phyloP scores from a whole-genome alignment of 2,888 invertebrate species.

The Dusona sp. region DNA sequence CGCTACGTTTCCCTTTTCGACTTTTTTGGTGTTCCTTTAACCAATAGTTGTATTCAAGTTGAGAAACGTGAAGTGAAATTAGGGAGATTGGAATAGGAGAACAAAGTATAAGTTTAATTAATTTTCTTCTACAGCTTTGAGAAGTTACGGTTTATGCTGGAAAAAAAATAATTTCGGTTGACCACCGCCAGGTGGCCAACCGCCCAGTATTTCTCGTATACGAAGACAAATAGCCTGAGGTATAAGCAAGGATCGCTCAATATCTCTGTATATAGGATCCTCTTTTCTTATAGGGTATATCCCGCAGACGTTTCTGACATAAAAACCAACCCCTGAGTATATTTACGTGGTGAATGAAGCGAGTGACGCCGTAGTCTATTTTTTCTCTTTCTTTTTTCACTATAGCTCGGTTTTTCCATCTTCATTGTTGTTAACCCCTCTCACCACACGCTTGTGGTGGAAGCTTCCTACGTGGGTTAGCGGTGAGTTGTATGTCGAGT shows the following conservation, averaged over 20 bases:
- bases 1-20: background rate
- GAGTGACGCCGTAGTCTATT: constrained; percentile 31
- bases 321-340: background rate
- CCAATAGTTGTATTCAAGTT: background rate
- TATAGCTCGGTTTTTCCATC: constrained; percentile 37
- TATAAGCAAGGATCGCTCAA: background rate
- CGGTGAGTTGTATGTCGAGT: constrained; percentile 25
- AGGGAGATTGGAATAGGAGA: background rate
- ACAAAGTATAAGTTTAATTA: background rate
- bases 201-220: background rate
- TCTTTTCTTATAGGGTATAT: background rate
- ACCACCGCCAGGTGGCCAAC: constrained; percentile 11
- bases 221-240: too few species aligned
- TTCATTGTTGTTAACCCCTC: constrained; percentile 51
- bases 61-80: background rate
- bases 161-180: background rate
- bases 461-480: constrained; percentile 68
- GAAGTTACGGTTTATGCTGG: background rate
- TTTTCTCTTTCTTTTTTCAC: constrained; percentile 4
- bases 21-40: constrained; percentile 13
- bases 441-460: background rate
- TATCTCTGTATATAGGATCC: background rate
- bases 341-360: constrained; percentile 40
- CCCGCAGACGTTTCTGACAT: background rate
- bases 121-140: background rate